These are phyloP conservation scores for Mythimna lalbum DNA, from an alignment of 2,888 invertebrate genomes.

Conservation along the genomic window DNA sequence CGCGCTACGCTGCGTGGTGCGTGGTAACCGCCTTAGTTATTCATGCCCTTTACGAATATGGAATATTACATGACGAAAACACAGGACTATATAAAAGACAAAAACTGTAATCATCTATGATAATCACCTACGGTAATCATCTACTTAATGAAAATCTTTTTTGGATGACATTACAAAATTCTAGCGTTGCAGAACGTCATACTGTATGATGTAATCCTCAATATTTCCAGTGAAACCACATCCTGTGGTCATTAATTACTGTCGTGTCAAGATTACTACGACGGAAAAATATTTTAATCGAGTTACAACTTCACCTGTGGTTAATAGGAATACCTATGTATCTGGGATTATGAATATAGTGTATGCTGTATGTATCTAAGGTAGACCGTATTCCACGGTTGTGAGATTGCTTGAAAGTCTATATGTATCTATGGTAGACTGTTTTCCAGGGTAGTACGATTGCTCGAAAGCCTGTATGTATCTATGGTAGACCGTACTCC, in stretches of 20 bases:
- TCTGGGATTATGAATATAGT: not conserved
- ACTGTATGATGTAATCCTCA: constrained; percentile 5
- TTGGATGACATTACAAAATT: not conserved
- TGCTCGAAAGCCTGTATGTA: no score
- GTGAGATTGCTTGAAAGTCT: no score
- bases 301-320: not conserved
- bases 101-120: no score
- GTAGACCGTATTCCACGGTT: no score
- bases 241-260: constrained; percentile 15
- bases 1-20: no score
- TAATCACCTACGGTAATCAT: not conserved
- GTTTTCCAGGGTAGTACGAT: no score
- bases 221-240: constrained; percentile 6
- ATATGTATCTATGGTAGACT: no score
- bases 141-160: not conserved
- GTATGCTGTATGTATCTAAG: not conserved
- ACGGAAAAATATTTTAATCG: constrained; percentile 7
- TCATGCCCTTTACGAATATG: no score
- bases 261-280: constrained; percentile 32
- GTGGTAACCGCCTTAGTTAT: no score
- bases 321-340: not conserved
- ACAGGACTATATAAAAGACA: no score
- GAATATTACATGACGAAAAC: no score
- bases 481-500: no score
- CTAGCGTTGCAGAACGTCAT: not conserved